A percentile compares a stretch with the other conserved stretches of the same genome.
phyloP scores from a whole-genome alignment of 2,113 vertebrate species.

The Muntiacus reevesi region DNA sequence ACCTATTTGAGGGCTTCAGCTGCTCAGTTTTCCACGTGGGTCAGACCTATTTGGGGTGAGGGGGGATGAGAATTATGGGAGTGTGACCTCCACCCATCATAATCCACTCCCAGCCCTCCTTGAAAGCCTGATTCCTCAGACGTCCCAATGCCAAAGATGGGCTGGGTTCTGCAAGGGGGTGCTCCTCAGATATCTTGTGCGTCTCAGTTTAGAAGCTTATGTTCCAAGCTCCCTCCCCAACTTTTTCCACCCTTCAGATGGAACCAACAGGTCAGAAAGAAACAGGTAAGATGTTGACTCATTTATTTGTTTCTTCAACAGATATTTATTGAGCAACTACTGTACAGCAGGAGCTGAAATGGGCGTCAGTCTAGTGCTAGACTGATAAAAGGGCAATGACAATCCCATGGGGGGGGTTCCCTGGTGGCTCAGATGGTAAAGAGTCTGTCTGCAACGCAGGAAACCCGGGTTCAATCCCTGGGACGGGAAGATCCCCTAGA shows the following conservation, averaged over 20 bases:
- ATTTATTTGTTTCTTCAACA: not conserved
- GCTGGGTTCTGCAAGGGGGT: not conserved
- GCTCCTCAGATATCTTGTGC: not conserved
- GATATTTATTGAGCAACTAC: not conserved
- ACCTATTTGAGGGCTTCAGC: not conserved
- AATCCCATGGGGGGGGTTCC: not conserved
- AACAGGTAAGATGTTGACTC: not conserved
- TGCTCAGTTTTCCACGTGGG: not conserved
- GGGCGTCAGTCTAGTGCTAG: not conserved
- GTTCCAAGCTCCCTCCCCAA: not conserved
- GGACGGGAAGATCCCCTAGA: not conserved
- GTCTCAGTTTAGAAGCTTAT: not conserved
- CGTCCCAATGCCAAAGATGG: not conserved
- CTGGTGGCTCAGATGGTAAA: not conserved
- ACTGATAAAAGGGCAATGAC: accelerated
- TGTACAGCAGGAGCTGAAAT: not conserved
- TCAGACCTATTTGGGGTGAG: not conserved
- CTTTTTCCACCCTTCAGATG: not conserved
- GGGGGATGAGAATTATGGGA: not conserved
- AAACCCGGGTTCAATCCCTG: not conserved
- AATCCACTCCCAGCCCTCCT: not conserved
- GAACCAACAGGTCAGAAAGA: not conserved
- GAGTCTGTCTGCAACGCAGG: not conserved
- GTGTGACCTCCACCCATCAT: not conserved
- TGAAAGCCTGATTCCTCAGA: not conserved